phyloP scores from a whole-genome alignment of 2,797 vertebrate species.

The Micrastur ruficollis region DNA sequence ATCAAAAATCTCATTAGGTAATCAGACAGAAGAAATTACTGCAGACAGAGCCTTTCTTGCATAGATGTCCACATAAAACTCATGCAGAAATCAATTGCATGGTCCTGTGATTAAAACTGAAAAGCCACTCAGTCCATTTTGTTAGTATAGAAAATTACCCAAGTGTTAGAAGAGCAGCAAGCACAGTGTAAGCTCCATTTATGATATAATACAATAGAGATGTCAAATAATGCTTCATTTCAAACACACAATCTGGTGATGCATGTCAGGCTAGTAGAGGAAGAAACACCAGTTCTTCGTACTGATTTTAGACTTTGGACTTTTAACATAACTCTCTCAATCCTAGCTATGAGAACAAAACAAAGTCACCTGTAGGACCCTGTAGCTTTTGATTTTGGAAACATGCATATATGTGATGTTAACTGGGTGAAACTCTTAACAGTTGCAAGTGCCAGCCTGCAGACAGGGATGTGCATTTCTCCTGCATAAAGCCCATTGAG shows the following conservation, averaged over 20 bases:
- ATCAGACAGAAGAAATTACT: constrained; percentile 16
- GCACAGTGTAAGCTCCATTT: background rate
- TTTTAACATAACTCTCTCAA: background rate
- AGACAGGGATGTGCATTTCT: background rate
- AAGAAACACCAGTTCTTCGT: background rate
- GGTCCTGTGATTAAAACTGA: background rate
- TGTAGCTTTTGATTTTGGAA: background rate
- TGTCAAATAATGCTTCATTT: background rate
- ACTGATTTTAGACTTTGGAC: background rate
- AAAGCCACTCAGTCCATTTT: background rate
- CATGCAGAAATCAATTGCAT: background rate
- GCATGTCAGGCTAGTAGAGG: background rate
- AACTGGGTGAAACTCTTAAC: background rate
- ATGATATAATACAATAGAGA: background rate
- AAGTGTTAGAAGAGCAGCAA: background rate
- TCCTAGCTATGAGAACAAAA: background rate
- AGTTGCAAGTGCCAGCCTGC: background rate
- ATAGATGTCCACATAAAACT: background rate
- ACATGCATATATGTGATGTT: background rate
- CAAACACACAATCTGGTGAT: background rate
- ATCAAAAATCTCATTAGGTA: background rate
- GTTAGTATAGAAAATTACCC: background rate
- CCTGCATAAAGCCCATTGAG: background rate
- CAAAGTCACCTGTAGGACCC: background rate
- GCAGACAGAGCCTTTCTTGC: background rate